Evolutionary conservation across 1,140 invertebrate species (phyloP), one percentile per base, ranked within the genome.

Genomic region (Bombus fervidus): DNA sequence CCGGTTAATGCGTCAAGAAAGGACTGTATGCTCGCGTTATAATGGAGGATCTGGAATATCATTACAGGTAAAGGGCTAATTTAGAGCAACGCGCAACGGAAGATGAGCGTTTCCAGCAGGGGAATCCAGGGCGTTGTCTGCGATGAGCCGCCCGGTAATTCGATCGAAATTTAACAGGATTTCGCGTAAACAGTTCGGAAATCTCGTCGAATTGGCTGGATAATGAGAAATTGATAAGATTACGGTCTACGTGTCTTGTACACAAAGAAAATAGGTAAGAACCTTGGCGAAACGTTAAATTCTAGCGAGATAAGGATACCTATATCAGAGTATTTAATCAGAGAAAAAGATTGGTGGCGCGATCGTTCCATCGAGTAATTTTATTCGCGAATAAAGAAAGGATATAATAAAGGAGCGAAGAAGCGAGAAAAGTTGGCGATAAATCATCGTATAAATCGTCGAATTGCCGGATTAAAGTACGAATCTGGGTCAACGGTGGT

Each of bases 1-100:
- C 39, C 57, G 43, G 80, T 34, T 89, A 81, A 89, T 77, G 80
- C 66, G 69, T 77, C 76, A 83, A 89, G 76, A 83, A 86, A 83
- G 64, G 74, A 78, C 37, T 74, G 66, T 71, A 57, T 18, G 83
- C n/a, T 39, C 57, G 47, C 69, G 64, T 15, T 53, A 89, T 89
- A 86, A 83, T 57, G 59, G 72, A 72, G 64, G 47, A 88, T 86
- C 69, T 53, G 39, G 69, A 76, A 86, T 86, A 83, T 86, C 85
- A 81, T 89, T 81, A 88, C 64, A 28, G 47, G 84, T 34, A 80
- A 88, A 80, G 71, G 85, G 80, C 80, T 89, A 89, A 86, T 89
- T 89, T 83, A 41, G 64, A 43, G 75, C 81, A 88, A 79, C 41
- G 37, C 43, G 81, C 15, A 71, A 10, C 41, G 71, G 53, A 89